Base-by-base conservation (phyloP, 2,113 vertebrate species). In the Prunella himalayana region DNA sequence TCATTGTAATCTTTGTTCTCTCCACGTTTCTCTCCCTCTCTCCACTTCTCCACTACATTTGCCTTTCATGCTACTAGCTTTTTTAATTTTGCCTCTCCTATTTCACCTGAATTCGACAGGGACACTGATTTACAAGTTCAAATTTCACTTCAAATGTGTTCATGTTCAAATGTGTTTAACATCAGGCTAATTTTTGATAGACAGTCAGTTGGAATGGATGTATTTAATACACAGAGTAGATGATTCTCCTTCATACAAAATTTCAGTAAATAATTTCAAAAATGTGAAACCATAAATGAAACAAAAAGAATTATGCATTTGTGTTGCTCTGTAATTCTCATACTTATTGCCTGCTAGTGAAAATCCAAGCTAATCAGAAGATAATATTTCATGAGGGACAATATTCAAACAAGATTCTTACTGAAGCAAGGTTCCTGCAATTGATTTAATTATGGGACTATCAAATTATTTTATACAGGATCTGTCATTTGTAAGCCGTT, bases 401-500 rank as follows among this genome's bases (percentile, higher is more conserved):
- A 81, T 57, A 90, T 66, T 88, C 49, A 66, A 28, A 66, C 37
- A 69, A 18, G 31, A 54, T 72, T 83, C 28, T 76, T 94, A 93
- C 44, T 19, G 54, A 60, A 16, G 27, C 25, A 71, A 71, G 41
- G 10, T 76, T 82, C 81, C 37, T 17, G 16, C 57, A 51, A 69
- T 42, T 82, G 57, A 65, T 69, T 91, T 95, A 85, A 82, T 72
- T 30, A 73, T 57, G n/a, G n/a, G 24, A 63, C 64, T 82, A 91
- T 87, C 31, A 87, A 85, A 90, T 72, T 69, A 87, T 87, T 94
- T 89, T 87, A 45, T 88, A 82, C 12, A 75, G 44, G 41, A 60
- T 75, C 68, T 95, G 73, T 86, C 86, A 89, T 77, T 72, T 85
- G 35, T 73, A 92, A 94, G 59, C 39, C 83, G 31, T 92, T 92